Evolutionary conservation across 1,140 invertebrate species (phyloP).

Genomic region (Alviniconcha marisindica): DNA sequence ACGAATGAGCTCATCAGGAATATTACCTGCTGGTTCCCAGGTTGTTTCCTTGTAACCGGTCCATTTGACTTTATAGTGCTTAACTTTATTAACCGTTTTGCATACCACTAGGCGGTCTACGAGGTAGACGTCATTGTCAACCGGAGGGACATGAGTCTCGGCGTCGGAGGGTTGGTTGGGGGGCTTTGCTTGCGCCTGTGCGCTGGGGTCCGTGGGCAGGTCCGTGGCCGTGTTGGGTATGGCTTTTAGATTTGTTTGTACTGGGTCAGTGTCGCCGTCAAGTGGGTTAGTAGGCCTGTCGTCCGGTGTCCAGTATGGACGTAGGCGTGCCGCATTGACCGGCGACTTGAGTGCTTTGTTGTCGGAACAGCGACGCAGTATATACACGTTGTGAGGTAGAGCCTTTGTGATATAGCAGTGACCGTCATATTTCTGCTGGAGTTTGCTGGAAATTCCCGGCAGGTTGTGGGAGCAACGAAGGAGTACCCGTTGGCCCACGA

Average conservation of each 20-base stretch:
- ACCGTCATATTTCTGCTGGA: background rate
- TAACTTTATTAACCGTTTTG: background rate
- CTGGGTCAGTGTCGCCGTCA: background rate
- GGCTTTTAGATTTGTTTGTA: background rate
- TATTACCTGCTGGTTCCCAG: background rate
- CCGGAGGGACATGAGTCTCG: too few relatives aligned
- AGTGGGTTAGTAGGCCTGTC: background rate
- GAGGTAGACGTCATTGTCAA: background rate
- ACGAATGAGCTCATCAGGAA: background rate
- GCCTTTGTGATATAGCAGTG: background rate
- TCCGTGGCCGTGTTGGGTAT: background rate
- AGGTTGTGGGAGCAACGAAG: background rate
- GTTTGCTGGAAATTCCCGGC: background rate
- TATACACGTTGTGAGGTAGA: background rate
- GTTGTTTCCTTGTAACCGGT: background rate
- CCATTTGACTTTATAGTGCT: background rate
- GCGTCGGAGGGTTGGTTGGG: background rate
- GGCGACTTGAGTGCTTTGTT: background rate
- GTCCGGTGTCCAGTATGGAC: background rate
- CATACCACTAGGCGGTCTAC: background rate
- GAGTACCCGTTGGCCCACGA: background rate
- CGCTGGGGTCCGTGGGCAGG: too few relatives aligned
- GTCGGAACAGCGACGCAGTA: background rate
- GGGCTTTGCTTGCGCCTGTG: too few relatives aligned
- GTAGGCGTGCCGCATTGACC: background rate